These are phyloP conservation scores for Archivesica marissinica DNA, from an alignment of 1,140 invertebrate genomes.

Conservation along the genomic window DNA sequence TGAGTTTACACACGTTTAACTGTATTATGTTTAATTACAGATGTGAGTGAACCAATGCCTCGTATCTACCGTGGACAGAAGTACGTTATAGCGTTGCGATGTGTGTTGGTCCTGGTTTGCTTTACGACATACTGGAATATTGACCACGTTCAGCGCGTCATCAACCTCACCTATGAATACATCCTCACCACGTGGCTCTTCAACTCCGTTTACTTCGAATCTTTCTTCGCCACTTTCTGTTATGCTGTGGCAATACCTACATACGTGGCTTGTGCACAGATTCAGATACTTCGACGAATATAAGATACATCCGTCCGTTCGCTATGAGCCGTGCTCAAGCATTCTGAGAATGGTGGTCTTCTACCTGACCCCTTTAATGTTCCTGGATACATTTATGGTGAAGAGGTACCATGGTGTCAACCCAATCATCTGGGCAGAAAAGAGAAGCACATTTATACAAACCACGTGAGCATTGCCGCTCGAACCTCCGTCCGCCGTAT, in stretches of 20 bases:
- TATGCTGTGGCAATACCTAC: slow-evolving; percentile 72
- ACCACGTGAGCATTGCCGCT: slow-evolving; percentile 72
- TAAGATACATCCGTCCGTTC: slow-evolving; percentile 71
- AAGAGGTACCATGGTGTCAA: slow-evolving; percentile 76
- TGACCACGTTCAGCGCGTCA: neutral
- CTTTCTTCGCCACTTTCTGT: slow-evolving; percentile 69
- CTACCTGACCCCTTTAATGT: slow-evolving; percentile 73
- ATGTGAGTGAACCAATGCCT: neutral
- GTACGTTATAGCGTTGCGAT: neutral
- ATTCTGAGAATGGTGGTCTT: slow-evolving; percentile 64
- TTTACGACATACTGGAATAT: neutral
- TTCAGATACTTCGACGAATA: slow-evolving; percentile 68
- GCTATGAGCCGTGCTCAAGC: slow-evolving; percentile 61
- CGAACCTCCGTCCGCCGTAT: slow-evolving; percentile 66
- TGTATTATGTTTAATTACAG: too few relatives aligned
- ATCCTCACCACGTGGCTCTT: slow-evolving; percentile 57
- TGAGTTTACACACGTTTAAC: too few relatives aligned
- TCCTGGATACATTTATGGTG: slow-evolving; percentile 76
- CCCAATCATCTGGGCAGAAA: slow-evolving; percentile 65
- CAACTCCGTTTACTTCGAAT: slow-evolving; percentile 79
- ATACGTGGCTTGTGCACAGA: slow-evolving; percentile 69
- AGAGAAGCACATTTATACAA: slow-evolving; percentile 69
- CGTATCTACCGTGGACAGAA: neutral
- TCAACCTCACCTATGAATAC: neutral
- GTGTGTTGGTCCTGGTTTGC: neutral